Base-by-base conservation (phyloP, 2,888 invertebrate species). In the Epinotia brunnichana region DNA sequence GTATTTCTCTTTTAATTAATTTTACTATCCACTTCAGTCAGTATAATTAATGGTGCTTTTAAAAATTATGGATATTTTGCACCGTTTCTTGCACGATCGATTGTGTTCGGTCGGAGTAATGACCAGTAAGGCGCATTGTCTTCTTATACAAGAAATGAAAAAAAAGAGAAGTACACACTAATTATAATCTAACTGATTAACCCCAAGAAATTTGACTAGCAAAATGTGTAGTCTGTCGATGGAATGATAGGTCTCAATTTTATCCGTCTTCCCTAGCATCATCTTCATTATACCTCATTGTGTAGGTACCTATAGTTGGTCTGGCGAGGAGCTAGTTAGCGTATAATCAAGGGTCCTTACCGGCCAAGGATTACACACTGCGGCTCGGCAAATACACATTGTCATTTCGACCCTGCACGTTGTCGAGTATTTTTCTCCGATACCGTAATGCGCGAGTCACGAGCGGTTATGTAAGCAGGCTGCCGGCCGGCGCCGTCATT, bases 401-500 rank as follows among this genome's bases (percentile, higher is more conserved):
- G 73, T 63, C 77, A 77, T 77, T 85, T 79, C 85, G 81, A 76
- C 83, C 82, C 88, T 87, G 87, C 78, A 72, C 79, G 76, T 77
- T 81, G 81, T 81, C 83, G 83, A 81, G 84, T 85, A 82, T 92
- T 91, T 91, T 90, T 87, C 87, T 86, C 78, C 82, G 87, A 88
- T 91, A 90, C 91, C 90, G 90, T 92, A 93, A 93, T 93, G 92
- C 90, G 89, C 90, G 80, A 91, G 92, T 92, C 93, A 93, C 93
- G 93, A 92, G 87, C 88, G 89, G 91, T 93, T 92, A 92, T 91
- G 90, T 91, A 92, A 92, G 90, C 92, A 89, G 86, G 90, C 90
- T 87, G 91, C 91, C 85, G 89, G 85, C 87, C 86, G 85, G 86
- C 86, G 85, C 85, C 87, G 87, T 89, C 91, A 92, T 92, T 92